Evolutionary conservation across 2,888 invertebrate genomes (phyloP), one percentile per base, ranked within the genome.

Genomic region (Perizoma affinitatum): DNA sequence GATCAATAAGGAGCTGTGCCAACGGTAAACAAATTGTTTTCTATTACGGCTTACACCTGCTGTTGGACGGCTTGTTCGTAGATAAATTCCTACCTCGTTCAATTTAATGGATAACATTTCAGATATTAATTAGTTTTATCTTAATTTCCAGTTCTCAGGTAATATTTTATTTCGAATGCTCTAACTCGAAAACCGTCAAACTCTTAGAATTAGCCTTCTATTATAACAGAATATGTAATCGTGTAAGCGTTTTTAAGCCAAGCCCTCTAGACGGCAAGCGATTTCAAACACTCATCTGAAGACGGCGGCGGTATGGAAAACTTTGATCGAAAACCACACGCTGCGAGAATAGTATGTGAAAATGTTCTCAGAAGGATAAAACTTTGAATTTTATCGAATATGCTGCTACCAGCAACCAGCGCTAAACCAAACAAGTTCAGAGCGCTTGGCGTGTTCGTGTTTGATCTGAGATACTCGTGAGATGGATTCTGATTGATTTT

Each of bases 281-380:
- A 63, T 60, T 70, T 73, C 71, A 63, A 66, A 69, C 76, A 76
- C 76, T 79, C 76, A 71, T 72, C 69, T 69, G 73, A 63, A 78
- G 74, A 79, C 50, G 41, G 22, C 78, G 80, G 75, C 72, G 78
- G 77, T 83, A 84, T 78, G 83, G 85, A 83, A 87, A 90, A 90
- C 84, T 90, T 89, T 86, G 85, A 88, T 88, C 82, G 84, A 87
- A 87, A 87, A 87, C 88, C 88, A 79, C 87, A 81, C 83, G 80
- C 79, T 81, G 78, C 75, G 76, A 86, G 84, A 22, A 22, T 72
- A 79, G 78, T 76, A 82, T 75, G 74, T 76, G 84, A 83, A 87
- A 84, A 85, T 84, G 75, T 84, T 81, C 78, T 65, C 73, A 65
- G 64, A 58, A 64, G 54, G 60, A 62, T 68, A 52, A 71, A 83